Base-by-base conservation (phyloP, 2,888 invertebrate genomes). In the Dynastes grantii region DNA sequence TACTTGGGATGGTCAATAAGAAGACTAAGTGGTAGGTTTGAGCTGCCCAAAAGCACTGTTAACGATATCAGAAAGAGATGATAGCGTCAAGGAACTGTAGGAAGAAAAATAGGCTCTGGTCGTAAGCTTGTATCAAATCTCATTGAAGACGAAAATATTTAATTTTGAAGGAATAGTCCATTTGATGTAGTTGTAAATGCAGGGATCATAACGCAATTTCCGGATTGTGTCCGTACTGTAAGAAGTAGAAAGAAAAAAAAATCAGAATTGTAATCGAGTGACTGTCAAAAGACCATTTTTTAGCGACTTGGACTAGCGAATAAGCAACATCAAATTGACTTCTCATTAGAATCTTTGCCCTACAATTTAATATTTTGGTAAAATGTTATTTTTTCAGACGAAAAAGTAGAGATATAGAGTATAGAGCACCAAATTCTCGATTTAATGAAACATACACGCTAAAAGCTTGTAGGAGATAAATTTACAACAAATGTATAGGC, bases 1-100 rank as follows among this genome's bases (percentile, higher is more conserved):
- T 63, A 63, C 29, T 27, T 29, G 63, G 29, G 27, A 63, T 63
- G 63, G 63, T 63, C 29, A 22, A 29, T 63, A 9, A 63, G 63
- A 63, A 63, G 27, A 63, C 16, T 63, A 27, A 22, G 2, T 22
- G 11, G 27, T 29, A 8, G 29, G 8, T 63, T 63, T 63, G 29
- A 32, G 4, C 22, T 29, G 63, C 5, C 27, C 27, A 63, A 63
- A 40, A 32, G n/a, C n/a, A 37, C 37, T 16, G 37, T 65, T 37
- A 1, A 5, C 32, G 1, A 40, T 37, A 37, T 37, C 13, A 37
- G 13, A 65, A 65, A 13, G 5, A 65, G 37, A 65, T 65, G 64
- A n/a, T 37, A 37, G 16, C 64, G n/a, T 37, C 64, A 1, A 65
- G 64, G 37, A 65, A 40, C n/a, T 2, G 40, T 65, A n/a, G 22